A percentile compares a stretch with the other conserved stretches of the same genome.
These are phyloP conservation scores for Ceratosolen solmsi DNA, from an alignment of 1,140 invertebrate species.

Conservation along the genomic window DNA sequence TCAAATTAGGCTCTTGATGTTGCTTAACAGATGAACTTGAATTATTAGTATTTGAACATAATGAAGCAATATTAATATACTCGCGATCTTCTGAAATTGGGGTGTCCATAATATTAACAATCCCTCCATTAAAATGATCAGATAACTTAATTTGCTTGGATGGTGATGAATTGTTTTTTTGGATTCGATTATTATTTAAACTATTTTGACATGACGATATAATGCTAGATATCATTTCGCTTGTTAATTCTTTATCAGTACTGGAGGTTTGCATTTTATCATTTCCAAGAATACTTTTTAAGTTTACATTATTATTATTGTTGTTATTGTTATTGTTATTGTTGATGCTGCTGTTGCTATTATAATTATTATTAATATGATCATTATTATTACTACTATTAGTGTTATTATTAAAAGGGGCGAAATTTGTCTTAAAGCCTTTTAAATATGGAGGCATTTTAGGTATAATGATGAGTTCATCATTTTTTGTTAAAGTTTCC, in stretches of 20 bases:
- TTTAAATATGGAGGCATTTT: conserved; percentile 57
- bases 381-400: conserved; percentile 15
- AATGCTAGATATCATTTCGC: conserved; percentile 47
- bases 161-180: not conserved
- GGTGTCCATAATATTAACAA: conserved; percentile 28
- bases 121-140: conserved; percentile 48
- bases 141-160: conserved; percentile 47
- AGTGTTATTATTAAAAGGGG: not conserved
- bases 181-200: conserved; percentile 31
- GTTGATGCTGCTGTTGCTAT: not conserved
- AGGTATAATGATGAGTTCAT: conserved; percentile 68
- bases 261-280: not conserved
- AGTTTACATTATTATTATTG: not conserved
- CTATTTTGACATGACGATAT: conserved; percentile 44
- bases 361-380: not conserved
- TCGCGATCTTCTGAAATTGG: not conserved
- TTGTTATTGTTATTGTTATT: not conserved
- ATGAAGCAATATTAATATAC: conserved; percentile 15
- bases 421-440: not conserved
- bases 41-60: conserved; percentile 6
- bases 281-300: conserved; percentile 35
- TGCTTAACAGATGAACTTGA: not conserved
- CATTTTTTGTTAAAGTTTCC: conserved; percentile 64
- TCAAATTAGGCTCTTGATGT: not conserved
- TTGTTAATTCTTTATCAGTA: conserved; percentile 38